phyloP scores from a whole-genome alignment of 2,888 invertebrate genomes.

The Alentia gelatinosa region DNA sequence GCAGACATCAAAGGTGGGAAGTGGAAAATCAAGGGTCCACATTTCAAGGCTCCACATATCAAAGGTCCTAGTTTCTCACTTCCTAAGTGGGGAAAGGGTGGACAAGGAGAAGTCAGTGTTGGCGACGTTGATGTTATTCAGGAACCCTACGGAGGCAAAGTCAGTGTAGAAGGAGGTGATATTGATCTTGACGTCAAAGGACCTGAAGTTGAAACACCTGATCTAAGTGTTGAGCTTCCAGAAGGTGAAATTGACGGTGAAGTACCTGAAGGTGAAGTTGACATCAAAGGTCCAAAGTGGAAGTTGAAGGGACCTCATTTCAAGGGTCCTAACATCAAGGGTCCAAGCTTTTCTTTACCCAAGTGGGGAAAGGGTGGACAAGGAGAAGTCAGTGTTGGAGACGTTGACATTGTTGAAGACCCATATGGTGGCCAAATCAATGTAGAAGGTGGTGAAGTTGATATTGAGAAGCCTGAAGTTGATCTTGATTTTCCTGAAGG shows the following conservation, averaged over 20 bases:
- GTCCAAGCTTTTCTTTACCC: slow-evolving; percentile 11
- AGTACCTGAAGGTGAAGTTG: not conserved
- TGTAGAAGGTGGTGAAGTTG: slow-evolving; percentile 4
- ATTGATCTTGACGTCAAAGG: not conserved
- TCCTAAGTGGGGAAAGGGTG: not conserved
- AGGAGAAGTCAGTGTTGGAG: slow-evolving; percentile 41
- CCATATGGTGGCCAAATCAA: slow-evolving; percentile 7
- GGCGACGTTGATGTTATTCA: slow-evolving; percentile 40
- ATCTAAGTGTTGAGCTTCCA: slow-evolving; percentile 18
- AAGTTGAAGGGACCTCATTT: slow-evolving; percentile 4
- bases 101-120: slow-evolving; percentile 41
- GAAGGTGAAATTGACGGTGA: slow-evolving; percentile 22
- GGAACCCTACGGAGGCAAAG: slow-evolving; percentile 32
- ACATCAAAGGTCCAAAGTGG: not conserved
- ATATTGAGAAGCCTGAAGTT: not conserved
- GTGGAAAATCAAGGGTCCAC: slow-evolving; percentile 19
- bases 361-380: not conserved
- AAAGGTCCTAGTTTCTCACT: slow-evolving; percentile 41
- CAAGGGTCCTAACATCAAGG: slow-evolving; percentile 39
- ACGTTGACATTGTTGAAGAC: slow-evolving; percentile 35
- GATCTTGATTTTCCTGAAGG: not conserved
- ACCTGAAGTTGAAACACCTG: slow-evolving; percentile 5
- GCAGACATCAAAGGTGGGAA: not conserved
- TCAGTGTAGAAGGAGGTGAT: not conserved
- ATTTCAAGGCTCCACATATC: slow-evolving; percentile 15